Conservation (phyloP, 2,888 invertebrate species). For the Epiblema foenella region DNA sequence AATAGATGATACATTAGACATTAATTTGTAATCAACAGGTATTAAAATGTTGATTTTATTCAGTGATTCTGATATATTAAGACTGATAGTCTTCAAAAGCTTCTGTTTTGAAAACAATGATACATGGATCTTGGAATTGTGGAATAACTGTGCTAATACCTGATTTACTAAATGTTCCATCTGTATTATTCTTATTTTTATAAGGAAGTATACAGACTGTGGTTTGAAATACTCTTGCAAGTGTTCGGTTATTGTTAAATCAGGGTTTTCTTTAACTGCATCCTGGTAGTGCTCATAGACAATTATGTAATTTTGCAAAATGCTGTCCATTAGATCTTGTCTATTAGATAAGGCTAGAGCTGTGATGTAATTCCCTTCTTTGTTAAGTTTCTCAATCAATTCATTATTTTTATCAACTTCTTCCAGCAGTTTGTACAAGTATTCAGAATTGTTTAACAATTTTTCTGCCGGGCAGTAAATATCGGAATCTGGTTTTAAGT, state of each 20-base stretch:
- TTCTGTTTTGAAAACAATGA: slow-evolving; percentile 56
- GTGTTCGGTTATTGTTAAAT: slow-evolving; percentile 61
- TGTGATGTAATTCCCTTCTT: slow-evolving; percentile 65
- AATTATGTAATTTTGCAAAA: slow-evolving; percentile 56
- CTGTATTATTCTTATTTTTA: slow-evolving; percentile 56
- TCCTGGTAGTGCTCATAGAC: slow-evolving; percentile 69
- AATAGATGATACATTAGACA: slow-evolving; percentile 52
- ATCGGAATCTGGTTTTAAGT: slow-evolving; percentile 51
- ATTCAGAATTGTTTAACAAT: slow-evolving; percentile 63
- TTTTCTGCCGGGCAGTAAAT: slow-evolving; percentile 62
- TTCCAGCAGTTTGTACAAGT: slow-evolving; percentile 60
- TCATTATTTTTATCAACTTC: slow-evolving; percentile 62
- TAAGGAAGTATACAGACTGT: slow-evolving; percentile 58
- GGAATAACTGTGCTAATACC: slow-evolving; percentile 57
- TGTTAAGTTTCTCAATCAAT: slow-evolving; percentile 56
- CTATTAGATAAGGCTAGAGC: slow-evolving; percentile 69
- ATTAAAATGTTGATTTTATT: slow-evolving; percentile 61
- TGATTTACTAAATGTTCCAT: slow-evolving; percentile 58
- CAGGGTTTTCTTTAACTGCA: slow-evolving; percentile 54
- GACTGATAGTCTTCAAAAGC: slow-evolving; percentile 61
- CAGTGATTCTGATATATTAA: slow-evolving; percentile 59
- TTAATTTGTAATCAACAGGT: slow-evolving; percentile 54
- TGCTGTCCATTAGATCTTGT: slow-evolving; percentile 64
- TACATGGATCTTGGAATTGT: slow-evolving; percentile 63
- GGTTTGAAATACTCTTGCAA: slow-evolving; percentile 61